Conservation (phyloP, 2,797 vertebrate species). For the Tauraco hartlaubi region DNA sequence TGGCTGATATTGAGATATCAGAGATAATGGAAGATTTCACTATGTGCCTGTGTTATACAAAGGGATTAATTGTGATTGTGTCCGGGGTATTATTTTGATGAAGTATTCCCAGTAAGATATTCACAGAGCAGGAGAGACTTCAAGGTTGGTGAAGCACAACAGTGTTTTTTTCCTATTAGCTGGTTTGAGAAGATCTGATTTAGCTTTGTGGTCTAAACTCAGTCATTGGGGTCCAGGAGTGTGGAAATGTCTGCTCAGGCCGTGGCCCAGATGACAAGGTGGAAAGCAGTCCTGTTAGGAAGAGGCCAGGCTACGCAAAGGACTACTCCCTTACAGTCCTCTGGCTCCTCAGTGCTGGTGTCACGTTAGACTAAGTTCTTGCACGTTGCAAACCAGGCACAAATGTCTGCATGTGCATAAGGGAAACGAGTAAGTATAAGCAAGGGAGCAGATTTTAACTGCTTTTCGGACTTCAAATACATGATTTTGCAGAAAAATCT, state of each 20-base stretch:
- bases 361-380: background rate
- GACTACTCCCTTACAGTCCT: background rate
- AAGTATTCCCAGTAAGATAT: background rate
- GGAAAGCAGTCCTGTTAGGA: background rate
- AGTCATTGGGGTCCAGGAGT: background rate
- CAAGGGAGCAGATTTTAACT: background rate
- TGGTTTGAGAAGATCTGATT: background rate
- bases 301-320: background rate
- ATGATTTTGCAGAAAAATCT: background rate
- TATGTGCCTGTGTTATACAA: background rate
- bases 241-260: background rate
- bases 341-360: background rate
- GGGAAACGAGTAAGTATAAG: background rate
- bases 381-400: accelerated
- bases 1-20: background rate
- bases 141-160: background rate
- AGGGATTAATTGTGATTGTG: conserved; percentile 16
- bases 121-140: background rate
- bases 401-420: background rate
- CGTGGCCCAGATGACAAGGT: accelerated
- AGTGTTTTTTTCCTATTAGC: background rate
- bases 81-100: background rate
- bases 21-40: background rate
- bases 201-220: background rate
- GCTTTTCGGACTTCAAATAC: background rate